Conservation (phyloP, 2,888 invertebrate genomes). For the Papilio demoleus region DNA sequence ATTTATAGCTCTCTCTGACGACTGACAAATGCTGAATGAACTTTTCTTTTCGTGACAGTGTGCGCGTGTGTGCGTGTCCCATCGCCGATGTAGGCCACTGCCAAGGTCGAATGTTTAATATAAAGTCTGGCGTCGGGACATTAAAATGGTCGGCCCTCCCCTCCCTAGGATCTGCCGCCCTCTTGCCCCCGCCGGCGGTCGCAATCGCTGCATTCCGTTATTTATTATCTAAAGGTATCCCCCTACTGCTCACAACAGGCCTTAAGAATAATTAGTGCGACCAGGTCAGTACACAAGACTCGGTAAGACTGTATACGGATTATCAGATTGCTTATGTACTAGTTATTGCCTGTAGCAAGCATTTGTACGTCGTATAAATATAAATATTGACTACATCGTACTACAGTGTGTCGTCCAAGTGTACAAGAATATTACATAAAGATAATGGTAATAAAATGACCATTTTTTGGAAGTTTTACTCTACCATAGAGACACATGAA, state of each 20-base stretch:
- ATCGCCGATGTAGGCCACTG: constrained; percentile 82
- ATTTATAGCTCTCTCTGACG: constrained; percentile 70
- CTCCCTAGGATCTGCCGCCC: constrained; percentile 74
- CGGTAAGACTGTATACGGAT: background rate
- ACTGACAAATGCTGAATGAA: constrained; percentile 78
- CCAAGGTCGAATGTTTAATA: constrained; percentile 84
- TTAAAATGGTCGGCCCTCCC: constrained; percentile 80
- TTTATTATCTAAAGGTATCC: constrained; percentile 80
- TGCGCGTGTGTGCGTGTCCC: constrained; percentile 80
- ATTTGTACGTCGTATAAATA: background rate
- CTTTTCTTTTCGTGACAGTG: constrained; percentile 79
- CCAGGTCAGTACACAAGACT: constrained; percentile 42
- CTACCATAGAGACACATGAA: too few relatives aligned
- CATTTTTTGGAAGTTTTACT: too few relatives aligned
- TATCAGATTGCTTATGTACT: constrained; percentile 4
- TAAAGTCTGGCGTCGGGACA: constrained; percentile 83
- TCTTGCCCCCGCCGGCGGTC: constrained; percentile 70
- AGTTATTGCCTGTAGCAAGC: background rate
- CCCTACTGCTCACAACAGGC: constrained; percentile 47
- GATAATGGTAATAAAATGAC: too few relatives aligned
- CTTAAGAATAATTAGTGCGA: constrained; percentile 33
- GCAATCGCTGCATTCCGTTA: constrained; percentile 83
- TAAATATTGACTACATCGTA: too few relatives aligned
- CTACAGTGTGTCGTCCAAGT: constrained; percentile 36
- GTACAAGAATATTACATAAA: too few relatives aligned